phyloP scores from a whole-genome alignment of 2,888 invertebrate species.

The Sminthurinus aureus region DNA sequence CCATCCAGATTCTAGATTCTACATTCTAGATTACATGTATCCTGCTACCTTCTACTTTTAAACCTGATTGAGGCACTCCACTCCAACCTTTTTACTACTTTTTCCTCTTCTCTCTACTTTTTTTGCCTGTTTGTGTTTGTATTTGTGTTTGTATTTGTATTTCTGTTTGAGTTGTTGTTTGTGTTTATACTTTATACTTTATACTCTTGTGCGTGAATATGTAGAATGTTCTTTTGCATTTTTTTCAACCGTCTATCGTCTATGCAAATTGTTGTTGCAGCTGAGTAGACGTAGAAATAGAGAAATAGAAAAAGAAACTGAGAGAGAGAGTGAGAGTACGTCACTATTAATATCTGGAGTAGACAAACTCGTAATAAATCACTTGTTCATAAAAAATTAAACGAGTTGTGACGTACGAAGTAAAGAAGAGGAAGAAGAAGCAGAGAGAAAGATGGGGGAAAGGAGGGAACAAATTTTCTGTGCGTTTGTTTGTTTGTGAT shows the following conservation, averaged over 20 bases:
- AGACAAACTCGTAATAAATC: conserved; percentile 54
- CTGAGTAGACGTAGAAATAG: not conserved
- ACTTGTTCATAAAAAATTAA: conserved; percentile 54
- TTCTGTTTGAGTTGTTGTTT: no score
- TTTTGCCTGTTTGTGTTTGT: not conserved
- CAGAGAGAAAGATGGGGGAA: not conserved
- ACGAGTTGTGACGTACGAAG: conserved; percentile 39
- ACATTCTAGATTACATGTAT: no score
- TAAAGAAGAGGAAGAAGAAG: not conserved
- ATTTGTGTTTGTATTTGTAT: not conserved
- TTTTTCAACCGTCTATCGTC: no score
- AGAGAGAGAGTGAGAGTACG: conserved; percentile 2
- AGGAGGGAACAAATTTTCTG: no score
- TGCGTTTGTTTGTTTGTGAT: no score
- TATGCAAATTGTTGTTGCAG: conserved; percentile 41
- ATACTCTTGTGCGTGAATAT: no score
- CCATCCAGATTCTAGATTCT: not conserved
- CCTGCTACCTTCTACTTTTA: no score
- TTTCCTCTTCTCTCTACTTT: not conserved
- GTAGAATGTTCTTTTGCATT: not conserved
- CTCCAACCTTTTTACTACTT: not conserved
- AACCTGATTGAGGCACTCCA: not conserved
- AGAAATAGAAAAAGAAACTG: not conserved
- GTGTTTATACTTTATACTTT: no score
- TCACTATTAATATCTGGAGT: conserved; percentile 44